Evolutionary conservation across 1,140 invertebrate species (phyloP), one percentile per base, ranked within the genome.

Genomic region (Tetragonula clypearis): DNA sequence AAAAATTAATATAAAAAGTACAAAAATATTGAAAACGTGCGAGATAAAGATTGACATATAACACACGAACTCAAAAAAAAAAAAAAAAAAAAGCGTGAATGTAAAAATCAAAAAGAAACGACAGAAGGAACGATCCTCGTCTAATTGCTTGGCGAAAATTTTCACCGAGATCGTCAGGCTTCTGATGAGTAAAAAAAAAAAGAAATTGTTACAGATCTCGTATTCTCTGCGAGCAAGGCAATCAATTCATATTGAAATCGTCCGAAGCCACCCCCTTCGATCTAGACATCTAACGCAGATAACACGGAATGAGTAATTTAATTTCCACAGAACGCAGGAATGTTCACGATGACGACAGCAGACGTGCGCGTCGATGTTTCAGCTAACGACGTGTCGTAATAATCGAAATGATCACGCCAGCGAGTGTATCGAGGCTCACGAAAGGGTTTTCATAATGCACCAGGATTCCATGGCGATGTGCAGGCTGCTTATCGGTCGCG

Each of bases 311-410:
- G 56, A 53, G 56, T 62, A 73, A 81, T 81, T 81, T 35, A 73
- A 73, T 81, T 81, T 72, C 56, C 26, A 23, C n/a, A 21, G 56
- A 19, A 19, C 19, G 15, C 8, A 17, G 9, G 55, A 49, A 60
- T 49, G 30, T 41, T 41, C 66, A 9, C 26, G 30, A 30, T 30
- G 30, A 30, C 30, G 30, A 30, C 30, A 30, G 30, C 30, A 30
- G 30, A 30, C 30, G n/a, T n/a, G n/a, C n/a, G n/a, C n/a, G n/a
- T n/a, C n/a, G 23, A 58, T n/a, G 73, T 60, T 60, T 60, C 58
- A 74, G 62, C 62, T 74, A 82, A 82, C 79, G 79, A 82, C 49
- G 58, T 73, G 71, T 82, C 69, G 71, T 74, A 74, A 82, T 58
- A 62, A 30, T 66, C 58, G 60, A 58, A 17, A 55, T 26, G 14